These are phyloP conservation scores for Mimachlamys varia DNA, from an alignment of 2,888 invertebrate genomes.

Conservation along the genomic window DNA sequence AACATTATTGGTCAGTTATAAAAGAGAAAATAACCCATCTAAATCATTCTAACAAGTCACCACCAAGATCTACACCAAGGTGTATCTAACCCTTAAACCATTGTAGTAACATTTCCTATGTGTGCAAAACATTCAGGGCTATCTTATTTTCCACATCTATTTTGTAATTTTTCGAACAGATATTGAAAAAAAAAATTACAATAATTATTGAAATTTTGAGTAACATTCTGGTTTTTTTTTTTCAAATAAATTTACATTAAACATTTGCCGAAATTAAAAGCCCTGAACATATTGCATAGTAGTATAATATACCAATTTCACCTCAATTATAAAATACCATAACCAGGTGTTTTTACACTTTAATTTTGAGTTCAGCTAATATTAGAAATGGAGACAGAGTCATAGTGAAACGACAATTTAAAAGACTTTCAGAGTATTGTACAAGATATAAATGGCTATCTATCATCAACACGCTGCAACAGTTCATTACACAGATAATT, in stretches of 20 bases:
- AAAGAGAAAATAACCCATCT: not conserved
- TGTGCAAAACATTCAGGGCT: not conserved
- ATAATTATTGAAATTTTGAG: not conserved
- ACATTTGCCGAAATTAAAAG: not conserved
- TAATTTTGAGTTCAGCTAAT: not conserved
- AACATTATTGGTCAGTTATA: constrained; percentile 13
- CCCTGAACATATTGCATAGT: not conserved
- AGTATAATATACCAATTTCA: not conserved
- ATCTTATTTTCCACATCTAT: not conserved
- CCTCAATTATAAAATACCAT: not conserved
- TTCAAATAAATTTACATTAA: not conserved
- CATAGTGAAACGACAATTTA: not conserved
- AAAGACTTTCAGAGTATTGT: not conserved
- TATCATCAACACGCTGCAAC: not conserved
- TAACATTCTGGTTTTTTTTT: not conserved
- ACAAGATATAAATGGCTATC: not conserved
- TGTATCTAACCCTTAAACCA: not conserved
- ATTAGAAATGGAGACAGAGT: not conserved
- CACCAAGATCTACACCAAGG: not conserved
- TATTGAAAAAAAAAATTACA: not conserved
- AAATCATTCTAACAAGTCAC: not conserved
- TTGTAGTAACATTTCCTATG: not conserved
- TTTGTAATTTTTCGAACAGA: not conserved
- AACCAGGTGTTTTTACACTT: not conserved
- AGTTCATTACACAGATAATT: not conserved